Evolutionary conservation across 2,888 invertebrate species (phyloP), one percentile per base, ranked within the genome.

Genomic region (Synergus gifuensis): DNA sequence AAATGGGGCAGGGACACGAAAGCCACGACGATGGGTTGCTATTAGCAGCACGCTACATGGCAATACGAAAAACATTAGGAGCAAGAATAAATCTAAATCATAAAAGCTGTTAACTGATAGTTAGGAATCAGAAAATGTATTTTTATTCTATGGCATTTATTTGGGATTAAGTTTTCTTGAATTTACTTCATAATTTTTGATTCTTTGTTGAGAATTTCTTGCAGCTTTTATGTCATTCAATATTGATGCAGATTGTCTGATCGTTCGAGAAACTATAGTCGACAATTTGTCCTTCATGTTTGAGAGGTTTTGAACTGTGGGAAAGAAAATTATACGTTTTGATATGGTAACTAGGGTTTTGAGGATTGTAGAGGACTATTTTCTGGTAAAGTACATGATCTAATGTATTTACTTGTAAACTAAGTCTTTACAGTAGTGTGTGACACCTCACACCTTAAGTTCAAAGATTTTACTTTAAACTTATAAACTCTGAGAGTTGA

Each of bases 11-110:
- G 79, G 66, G 82, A 82, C 86, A 86, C 86, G 85, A 85, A 86
- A 82, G 62, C 82, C 83, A 79, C 14, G 28, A 78, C 36, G 78
- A 78, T 69, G 78, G 82, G 79, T 79, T 78, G 81, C 82, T 83
- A 87, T 88, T 88, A 87, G 82, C 81, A 78, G 85, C 88, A 88
- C 88, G 88, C 88, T 80, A 88, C 83, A 80, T 73, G 83, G 86
- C 84, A 87, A 87, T 87, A 84, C 84, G 85, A 88, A 87, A 87
- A 86, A 84, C 86, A 87, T 88, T 87, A 87, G 82, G 76, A 79
- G 63, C 73, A 77, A 54, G 77, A 78, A 80, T 79, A 79, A 84
- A 84, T 81, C 78, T 76, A 44, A 62, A 62, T 76, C 42, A 76
- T 28, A 73, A 73, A 54, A 40, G n/a, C 49, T 73, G 73, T 12